Percentiles rank a stretch among this genome's conserved stretches.
Conservation (phyloP, 1,140 invertebrate genomes). For the Drosophila rhopaloa region DNA sequence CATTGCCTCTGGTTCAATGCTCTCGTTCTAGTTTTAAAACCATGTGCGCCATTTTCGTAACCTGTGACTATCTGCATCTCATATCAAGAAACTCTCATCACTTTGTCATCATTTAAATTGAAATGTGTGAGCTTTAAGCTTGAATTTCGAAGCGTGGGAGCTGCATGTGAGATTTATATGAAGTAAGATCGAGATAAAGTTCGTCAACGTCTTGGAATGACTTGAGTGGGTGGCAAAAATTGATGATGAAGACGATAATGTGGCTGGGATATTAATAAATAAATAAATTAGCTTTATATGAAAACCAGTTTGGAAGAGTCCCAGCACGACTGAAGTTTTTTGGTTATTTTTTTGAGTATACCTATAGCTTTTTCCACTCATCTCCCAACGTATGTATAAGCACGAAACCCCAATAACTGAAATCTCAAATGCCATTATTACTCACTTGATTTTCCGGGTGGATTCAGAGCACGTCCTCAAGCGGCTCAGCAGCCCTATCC, state of each 20-base stretch:
- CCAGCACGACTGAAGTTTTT: slow-evolving; percentile 21
- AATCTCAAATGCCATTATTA: slow-evolving; percentile 30
- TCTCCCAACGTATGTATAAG: slow-evolving; percentile 17
- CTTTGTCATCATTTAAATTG: slow-evolving; percentile 22
- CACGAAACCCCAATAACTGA: slow-evolving; percentile 30
- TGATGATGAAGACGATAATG: slow-evolving; percentile 21
- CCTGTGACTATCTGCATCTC: neutral
- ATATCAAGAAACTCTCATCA: slow-evolving; percentile 22
- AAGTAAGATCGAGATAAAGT: slow-evolving; percentile 48
- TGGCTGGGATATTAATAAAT: slow-evolving; percentile 41
- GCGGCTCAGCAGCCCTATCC: slow-evolving; percentile 30
- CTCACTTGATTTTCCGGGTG: slow-evolving; percentile 23
- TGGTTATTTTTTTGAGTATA: neutral
- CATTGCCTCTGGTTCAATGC: slow-evolving; percentile 23
- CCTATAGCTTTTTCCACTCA: slow-evolving; percentile 1
- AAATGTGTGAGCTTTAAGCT: slow-evolving; percentile 20
- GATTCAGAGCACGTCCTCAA: slow-evolving; percentile 36
- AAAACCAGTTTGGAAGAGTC: slow-evolving; percentile 51
- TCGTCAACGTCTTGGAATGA: slow-evolving; percentile 64
- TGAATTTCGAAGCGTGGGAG: slow-evolving; percentile 36
- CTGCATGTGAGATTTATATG: slow-evolving; percentile 28
- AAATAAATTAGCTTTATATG: slow-evolving; percentile 57
- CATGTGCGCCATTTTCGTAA: slow-evolving; percentile 5
- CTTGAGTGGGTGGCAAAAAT: slow-evolving; percentile 48
- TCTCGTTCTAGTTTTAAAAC: slow-evolving; percentile 17